These are phyloP conservation scores for Perodicticus potto DNA, from an alignment of 2,797 vertebrate genomes.

Conservation along the genomic window DNA sequence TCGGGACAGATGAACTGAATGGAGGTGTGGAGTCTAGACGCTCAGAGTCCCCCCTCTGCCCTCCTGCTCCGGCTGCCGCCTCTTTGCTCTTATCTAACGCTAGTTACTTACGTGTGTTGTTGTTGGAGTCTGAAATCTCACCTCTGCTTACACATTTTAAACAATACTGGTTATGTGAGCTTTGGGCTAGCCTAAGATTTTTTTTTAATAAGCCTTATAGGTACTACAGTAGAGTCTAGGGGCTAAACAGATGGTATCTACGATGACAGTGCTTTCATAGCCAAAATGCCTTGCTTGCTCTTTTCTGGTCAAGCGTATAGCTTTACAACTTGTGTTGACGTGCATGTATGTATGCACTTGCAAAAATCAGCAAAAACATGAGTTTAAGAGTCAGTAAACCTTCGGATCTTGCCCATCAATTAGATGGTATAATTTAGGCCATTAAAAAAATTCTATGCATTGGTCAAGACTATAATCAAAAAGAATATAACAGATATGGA, in stretches of 20 bases:
- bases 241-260: neutral
- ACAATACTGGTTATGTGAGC: neutral
- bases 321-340: neutral
- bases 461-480: neutral
- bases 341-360: neutral
- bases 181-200: neutral
- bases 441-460: neutral
- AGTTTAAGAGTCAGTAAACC: neutral
- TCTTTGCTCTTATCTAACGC: neutral
- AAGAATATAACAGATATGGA: neutral
- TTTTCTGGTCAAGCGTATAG: neutral
- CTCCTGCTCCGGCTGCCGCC: too few species aligned
- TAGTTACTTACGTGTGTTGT: neutral
- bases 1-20: neutral
- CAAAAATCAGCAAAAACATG: neutral
- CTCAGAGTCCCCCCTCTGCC: neutral
- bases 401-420: neutral
- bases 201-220: neutral
- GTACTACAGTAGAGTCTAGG: neutral
- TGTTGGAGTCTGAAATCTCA: neutral
- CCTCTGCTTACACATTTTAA: neutral
- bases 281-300: neutral
- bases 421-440: neutral
- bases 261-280: constrained; percentile 1
- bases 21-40: neutral